phyloP scores from a whole-genome alignment of 2,888 invertebrate species.

The Brenthis ino region DNA sequence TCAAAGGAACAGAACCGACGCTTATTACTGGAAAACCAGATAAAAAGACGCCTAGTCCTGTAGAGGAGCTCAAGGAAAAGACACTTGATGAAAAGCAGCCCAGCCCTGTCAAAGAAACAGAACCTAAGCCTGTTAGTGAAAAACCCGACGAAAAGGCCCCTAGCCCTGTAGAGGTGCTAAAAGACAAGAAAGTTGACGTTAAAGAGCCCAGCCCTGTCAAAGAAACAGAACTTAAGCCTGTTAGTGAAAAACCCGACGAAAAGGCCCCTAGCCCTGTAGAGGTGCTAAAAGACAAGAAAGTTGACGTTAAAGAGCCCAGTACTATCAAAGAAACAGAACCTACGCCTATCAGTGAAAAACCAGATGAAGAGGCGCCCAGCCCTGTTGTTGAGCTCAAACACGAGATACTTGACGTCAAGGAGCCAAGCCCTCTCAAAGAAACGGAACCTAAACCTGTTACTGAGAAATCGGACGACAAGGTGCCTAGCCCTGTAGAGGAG shows the following conservation, averaged over 20 bases:
- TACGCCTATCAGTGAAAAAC: background rate
- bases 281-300: background rate
- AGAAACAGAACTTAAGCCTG: no score
- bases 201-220: no score
- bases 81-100: slow-evolving; percentile 4
- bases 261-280: slow-evolving; percentile 15
- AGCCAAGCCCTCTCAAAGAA: slow-evolving; percentile 24
- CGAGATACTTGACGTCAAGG: slow-evolving; percentile 26
- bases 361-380: background rate
- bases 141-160: slow-evolving; percentile 16
- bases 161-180: slow-evolving; percentile 14
- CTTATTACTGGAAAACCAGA: no score
- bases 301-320: background rate
- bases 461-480: no score
- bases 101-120: background rate
- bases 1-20: no score
- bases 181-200: no score
- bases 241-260: background rate
- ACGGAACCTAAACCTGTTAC: slow-evolving; percentile 16
- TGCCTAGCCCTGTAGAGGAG: no score
- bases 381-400: background rate
- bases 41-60: no score
- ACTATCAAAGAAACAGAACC: background rate
- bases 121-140: background rate
- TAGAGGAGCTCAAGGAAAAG: no score